These are phyloP conservation scores for Conistra vaccinii DNA, from an alignment of 2,888 invertebrate species.

Conservation along the genomic window DNA sequence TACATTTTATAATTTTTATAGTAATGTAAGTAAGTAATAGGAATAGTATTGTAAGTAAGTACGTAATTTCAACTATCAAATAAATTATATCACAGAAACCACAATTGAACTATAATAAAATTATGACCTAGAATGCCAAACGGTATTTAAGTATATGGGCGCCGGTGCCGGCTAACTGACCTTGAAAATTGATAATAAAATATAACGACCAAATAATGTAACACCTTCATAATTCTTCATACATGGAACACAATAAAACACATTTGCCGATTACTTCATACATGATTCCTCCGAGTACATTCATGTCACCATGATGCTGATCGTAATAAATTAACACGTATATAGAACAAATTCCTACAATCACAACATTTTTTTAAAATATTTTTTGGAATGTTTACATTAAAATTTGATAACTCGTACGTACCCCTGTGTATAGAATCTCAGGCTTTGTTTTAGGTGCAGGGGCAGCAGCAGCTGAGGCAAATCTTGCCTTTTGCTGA, in stretches of 20 bases:
- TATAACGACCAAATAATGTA: no score
- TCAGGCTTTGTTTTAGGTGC: slow-evolving; percentile 93
- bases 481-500: slow-evolving; percentile 87
- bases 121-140: slow-evolving; percentile 13
- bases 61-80: not conserved
- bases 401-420: slow-evolving; percentile 62
- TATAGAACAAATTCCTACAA: not conserved
- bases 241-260: not conserved
- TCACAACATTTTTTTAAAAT: not conserved
- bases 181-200: slow-evolving; percentile 23
- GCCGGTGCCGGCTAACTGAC: slow-evolving; percentile 40
- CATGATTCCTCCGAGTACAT: no score
- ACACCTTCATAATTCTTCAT: not conserved
- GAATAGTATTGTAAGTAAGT: not conserved
- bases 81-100: not conserved
- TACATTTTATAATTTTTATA: not conserved
- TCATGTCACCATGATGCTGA: not conserved
- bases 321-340: not conserved
- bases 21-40: no score
- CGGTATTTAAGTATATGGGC: slow-evolving; percentile 1
- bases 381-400: not conserved
- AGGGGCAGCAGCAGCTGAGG: slow-evolving; percentile 92
- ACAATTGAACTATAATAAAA: not conserved
- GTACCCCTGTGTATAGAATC: slow-evolving; percentile 94
- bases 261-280: not conserved